phyloP scores from a whole-genome alignment of 2,797 vertebrate genomes.

The Thalassophryne amazonica region DNA sequence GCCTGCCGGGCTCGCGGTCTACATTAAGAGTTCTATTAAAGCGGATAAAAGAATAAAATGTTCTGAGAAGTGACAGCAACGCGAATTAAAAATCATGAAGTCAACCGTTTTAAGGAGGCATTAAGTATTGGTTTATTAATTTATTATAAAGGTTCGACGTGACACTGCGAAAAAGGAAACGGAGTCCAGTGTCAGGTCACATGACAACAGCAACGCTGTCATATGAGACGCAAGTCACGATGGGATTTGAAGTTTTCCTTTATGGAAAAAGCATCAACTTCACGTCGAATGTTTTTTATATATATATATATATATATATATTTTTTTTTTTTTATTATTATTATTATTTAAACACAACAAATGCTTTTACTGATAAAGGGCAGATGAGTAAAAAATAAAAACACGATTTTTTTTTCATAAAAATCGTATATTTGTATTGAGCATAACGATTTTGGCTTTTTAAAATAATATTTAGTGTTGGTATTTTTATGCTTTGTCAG shows the following conservation, averaged over 20 bases:
- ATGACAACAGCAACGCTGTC: constrained; percentile 62
- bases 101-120: neutral
- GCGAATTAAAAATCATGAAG: neutral
- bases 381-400: no score
- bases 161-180: constrained; percentile 46
- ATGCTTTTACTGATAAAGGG: no score
- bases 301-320: neutral
- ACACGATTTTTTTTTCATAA: no score
- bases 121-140: no score
- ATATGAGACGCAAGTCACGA: constrained; percentile 37
- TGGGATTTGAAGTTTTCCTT: constrained; percentile 59
- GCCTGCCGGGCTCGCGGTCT: constrained; percentile 46
- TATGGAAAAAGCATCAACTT: neutral
- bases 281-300: no score
- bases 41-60: neutral
- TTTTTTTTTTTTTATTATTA: no score
- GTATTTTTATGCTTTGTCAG: no score
- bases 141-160: no score
- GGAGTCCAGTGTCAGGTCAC: constrained; percentile 56
- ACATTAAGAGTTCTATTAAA: constrained; percentile 6
- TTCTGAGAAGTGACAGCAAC: neutral
- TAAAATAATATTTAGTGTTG: no score
- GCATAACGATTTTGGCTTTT: no score
- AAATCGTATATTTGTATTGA: no score
- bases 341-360: no score